phyloP scores from a whole-genome alignment of 1,140 invertebrate genomes.

The Planococcus citri region DNA sequence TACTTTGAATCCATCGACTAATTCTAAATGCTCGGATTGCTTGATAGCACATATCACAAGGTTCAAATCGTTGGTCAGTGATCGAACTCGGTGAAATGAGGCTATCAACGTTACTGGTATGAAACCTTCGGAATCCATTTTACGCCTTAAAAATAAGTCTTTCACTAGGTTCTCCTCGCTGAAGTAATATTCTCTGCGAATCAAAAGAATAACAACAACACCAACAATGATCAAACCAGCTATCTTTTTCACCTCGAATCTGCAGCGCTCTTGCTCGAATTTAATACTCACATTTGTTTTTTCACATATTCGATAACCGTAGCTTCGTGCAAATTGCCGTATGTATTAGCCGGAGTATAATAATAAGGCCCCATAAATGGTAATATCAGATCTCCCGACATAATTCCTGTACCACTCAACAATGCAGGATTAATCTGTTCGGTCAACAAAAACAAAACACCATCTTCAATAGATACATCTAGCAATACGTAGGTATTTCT shows the following conservation, averaged over 20 bases:
- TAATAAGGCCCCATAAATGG: slow-evolving; percentile 50
- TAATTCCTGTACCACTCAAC: slow-evolving; percentile 25
- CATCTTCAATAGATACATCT: not conserved
- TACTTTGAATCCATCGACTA: slow-evolving; percentile 63
- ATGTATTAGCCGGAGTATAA: slow-evolving; percentile 37
- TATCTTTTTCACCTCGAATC: too few species aligned
- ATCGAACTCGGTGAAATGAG: slow-evolving; percentile 86
- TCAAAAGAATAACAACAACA: slow-evolving; percentile 25
- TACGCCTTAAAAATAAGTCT: slow-evolving; percentile 90
- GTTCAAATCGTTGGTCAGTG: slow-evolving; percentile 68
- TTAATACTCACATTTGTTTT: slow-evolving; percentile 68
- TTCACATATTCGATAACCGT: slow-evolving; percentile 63
- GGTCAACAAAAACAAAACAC: not conserved
- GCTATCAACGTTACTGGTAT: slow-evolving; percentile 86
- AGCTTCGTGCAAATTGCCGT: slow-evolving; percentile 39
- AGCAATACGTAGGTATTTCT: too few species aligned
- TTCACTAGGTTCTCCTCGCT: slow-evolving; percentile 89
- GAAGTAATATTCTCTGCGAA: slow-evolving; percentile 95
- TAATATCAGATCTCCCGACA: slow-evolving; percentile 41
- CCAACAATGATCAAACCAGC: too few species aligned
- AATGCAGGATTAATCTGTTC: not conserved
- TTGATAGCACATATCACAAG: slow-evolving; percentile 70
- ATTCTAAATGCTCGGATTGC: slow-evolving; percentile 68
- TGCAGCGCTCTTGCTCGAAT: too few species aligned
- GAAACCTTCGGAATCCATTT: slow-evolving; percentile 91